Percentiles rank a stretch among this genome's conserved stretches.
phyloP scores from a whole-genome alignment of 2,888 invertebrate species.

The Drosophila paranaensis region DNA sequence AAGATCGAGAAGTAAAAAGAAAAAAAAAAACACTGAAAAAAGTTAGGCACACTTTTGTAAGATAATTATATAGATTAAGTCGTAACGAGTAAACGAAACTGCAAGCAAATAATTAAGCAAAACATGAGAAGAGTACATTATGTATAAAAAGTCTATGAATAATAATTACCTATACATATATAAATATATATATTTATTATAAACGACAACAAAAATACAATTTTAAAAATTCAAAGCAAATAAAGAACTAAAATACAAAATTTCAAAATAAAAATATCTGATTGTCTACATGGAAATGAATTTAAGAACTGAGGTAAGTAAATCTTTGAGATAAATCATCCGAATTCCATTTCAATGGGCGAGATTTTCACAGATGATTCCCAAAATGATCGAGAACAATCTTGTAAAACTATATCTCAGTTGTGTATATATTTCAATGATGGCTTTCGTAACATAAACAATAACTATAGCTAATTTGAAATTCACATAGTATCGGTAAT shows the following conservation, averaged over 20 bases:
- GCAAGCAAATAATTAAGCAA: slow-evolving; percentile 64
- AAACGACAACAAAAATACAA: slow-evolving; percentile 73
- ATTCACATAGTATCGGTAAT: slow-evolving; percentile 44
- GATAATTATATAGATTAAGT: slow-evolving; percentile 62
- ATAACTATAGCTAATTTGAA: slow-evolving; percentile 56
- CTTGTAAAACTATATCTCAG: slow-evolving; percentile 44
- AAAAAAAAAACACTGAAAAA: slow-evolving; percentile 23
- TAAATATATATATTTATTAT: slow-evolving; percentile 70
- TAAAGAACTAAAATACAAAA: slow-evolving; percentile 55
- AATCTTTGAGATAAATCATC: no score
- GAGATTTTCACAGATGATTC: not conserved
- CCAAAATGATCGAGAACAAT: slow-evolving; percentile 8
- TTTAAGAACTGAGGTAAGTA: not conserved
- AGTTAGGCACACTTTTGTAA: slow-evolving; percentile 59
- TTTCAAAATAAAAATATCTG: slow-evolving; percentile 11
- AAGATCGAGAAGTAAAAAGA: slow-evolving; percentile 35
- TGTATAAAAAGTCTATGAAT: slow-evolving; percentile 65
- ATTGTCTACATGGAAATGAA: not conserved
- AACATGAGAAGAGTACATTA: slow-evolving; percentile 62
- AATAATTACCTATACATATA: slow-evolving; percentile 56
- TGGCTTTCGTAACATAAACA: slow-evolving; percentile 64
- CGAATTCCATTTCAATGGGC: no score
- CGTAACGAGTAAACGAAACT: slow-evolving; percentile 57
- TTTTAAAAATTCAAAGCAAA: slow-evolving; percentile 73
- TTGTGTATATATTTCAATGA: slow-evolving; percentile 57